These are phyloP conservation scores for Alsophila aescularia DNA, from an alignment of 2,888 invertebrate genomes.

Conservation along the genomic window DNA sequence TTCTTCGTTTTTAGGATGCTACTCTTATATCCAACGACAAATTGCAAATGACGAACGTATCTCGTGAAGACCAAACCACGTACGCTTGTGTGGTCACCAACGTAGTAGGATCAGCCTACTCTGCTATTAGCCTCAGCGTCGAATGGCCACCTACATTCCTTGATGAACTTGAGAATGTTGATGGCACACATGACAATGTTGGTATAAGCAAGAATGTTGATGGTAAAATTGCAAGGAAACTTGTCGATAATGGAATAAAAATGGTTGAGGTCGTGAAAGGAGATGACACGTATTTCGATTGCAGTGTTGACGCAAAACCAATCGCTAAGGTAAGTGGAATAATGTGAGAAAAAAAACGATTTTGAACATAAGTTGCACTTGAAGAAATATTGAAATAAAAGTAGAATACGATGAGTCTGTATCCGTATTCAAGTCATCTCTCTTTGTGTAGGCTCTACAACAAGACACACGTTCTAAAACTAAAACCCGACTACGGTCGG, in stretches of 20 bases:
- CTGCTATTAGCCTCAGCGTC: conserved; percentile 80
- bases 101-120: conserved; percentile 81
- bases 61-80: conserved; percentile 72
- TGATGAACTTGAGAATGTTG: neutral
- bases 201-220: neutral
- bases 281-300: conserved; percentile 62
- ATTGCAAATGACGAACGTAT: conserved; percentile 56
- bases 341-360: neutral
- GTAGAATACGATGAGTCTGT: too few relatives aligned
- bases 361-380: neutral
- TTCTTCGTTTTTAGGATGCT: conserved; percentile 59
- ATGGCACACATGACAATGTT: neutral
- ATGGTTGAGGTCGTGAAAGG: conserved; percentile 49
- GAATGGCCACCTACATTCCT: conserved; percentile 75
- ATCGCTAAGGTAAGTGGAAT: conserved; percentile 57
- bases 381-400: too few relatives aligned
- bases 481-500: too few relatives aligned
- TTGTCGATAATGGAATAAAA: conserved; percentile 29
- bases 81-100: conserved; percentile 86
- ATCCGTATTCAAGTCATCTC: too few relatives aligned
- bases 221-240: conserved; percentile 8
- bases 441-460: too few relatives aligned
- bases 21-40: conserved; percentile 53
- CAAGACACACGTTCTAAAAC: too few relatives aligned
- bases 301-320: conserved; percentile 69